Percentiles rank a stretch among this genome's conserved stretches.
Evolutionary conservation across 2,888 invertebrate species (phyloP).

Genomic region (Drymonia ruficornis): DNA sequence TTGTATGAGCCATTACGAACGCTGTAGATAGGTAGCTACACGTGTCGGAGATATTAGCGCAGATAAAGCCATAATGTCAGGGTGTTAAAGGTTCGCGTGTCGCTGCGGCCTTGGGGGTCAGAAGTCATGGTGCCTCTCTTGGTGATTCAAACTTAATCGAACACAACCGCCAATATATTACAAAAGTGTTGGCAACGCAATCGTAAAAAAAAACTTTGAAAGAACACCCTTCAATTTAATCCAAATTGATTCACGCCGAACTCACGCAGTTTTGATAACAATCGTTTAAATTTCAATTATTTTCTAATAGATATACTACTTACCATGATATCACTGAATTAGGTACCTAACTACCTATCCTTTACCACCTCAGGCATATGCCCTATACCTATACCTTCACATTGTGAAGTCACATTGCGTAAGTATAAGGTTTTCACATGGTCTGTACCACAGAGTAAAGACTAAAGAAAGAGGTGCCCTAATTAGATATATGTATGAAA

Average conservation of each 20-base stretch:
- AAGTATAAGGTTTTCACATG: no score
- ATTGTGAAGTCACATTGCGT: no score
- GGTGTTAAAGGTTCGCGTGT: constrained; percentile 66
- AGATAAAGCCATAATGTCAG: constrained; percentile 61
- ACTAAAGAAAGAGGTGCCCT: no score
- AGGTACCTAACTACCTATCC: no score
- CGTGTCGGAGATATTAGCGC: constrained; percentile 53
- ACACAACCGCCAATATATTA: constrained; percentile 59
- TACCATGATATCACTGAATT: no score
- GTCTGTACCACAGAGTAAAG: no score
- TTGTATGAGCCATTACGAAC: constrained; percentile 5
- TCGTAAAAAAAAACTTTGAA: constrained; percentile 42
- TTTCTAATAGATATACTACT: not conserved
- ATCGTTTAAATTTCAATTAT: not conserved
- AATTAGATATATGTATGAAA: no score
- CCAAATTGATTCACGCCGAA: constrained; percentile 6
- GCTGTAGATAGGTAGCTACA: constrained; percentile 12
- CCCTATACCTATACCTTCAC: no score
- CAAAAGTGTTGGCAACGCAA: constrained; percentile 42
- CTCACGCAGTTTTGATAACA: not conserved
- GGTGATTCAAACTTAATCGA: constrained; percentile 73
- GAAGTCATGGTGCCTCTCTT: constrained; percentile 49
- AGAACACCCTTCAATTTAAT: constrained; percentile 33
- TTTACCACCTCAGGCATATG: no score
- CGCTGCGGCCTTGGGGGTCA: constrained; percentile 56